Evolutionary conservation across 2,797 vertebrate species (phyloP), one percentile per base, ranked within the genome.

Genomic region (Molossus molossus): DNA sequence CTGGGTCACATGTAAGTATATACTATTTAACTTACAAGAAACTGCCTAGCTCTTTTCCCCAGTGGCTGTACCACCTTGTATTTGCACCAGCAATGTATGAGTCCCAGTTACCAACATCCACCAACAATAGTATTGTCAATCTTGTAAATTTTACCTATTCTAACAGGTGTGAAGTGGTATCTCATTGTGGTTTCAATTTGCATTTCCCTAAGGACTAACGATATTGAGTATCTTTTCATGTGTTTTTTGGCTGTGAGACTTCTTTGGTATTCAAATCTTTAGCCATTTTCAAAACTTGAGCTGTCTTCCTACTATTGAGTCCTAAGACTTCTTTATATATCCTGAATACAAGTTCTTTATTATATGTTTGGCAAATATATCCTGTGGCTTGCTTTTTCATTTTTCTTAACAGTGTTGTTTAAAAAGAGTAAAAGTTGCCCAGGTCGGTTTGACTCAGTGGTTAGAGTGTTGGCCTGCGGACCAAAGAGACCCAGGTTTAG

Each of bases 191-290:
- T 62, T 91, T 96, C 86, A 87, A 64, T 79, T 60, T 77, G 20
- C 45, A 84, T 65, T 90, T 45, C 40, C 40, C 40, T 14, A 4
- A 84, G 53, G 64, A 87, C 50, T 90, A 90, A 82, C 48, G 82
- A 94, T 40, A 70, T 27, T 75, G 21, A 87, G 2, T 9, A 69
- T 64, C 37, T 81, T 87, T 94, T 81, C 40, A 64, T 29, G 20
- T 89, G 13, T 5, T n/a, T 69, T 77, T 48, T 89, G 55, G 15
- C 50, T 93, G 11, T n/a, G 81, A n/a, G 76, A 15, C 45, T 94
- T 96, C 81, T 79, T 40, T 93, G 87, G 25, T 81, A 87, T 50
- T 29, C 21, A 95, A 97, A 84, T 55, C 23, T 77, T 88, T 84
- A 48, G 50, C 23, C 73, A 82, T 94, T 93, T 87, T 23, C 0